Evolutionary conservation across 2,888 invertebrate genomes (phyloP).

Genomic region (Spilarctia lutea): DNA sequence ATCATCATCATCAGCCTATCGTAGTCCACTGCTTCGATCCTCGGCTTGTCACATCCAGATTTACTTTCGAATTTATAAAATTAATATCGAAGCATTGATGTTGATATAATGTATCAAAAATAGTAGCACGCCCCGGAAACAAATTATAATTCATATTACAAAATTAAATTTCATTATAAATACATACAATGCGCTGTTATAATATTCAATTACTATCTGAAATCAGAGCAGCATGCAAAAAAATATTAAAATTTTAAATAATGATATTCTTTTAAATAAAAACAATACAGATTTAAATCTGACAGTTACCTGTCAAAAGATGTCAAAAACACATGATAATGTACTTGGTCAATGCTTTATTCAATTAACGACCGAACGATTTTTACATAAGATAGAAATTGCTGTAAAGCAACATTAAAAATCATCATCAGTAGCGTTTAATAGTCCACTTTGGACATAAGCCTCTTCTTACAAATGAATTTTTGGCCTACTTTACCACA

Average conservation of each 20-base stretch:
- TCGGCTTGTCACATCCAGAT: too few relatives aligned
- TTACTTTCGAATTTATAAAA: too few relatives aligned
- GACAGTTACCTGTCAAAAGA: not conserved
- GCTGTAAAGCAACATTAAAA: too few relatives aligned
- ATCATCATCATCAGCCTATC: too few relatives aligned
- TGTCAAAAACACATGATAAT: not conserved
- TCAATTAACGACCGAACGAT: not conserved
- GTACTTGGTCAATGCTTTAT: not conserved
- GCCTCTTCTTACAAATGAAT: too few relatives aligned
- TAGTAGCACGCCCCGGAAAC: not conserved
- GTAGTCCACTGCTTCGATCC: too few relatives aligned
- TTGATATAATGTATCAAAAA: not conserved
- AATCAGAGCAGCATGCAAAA: not conserved
- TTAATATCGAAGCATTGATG: too few relatives aligned
- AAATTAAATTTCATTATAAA: not conserved
- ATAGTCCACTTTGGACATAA: too few relatives aligned
- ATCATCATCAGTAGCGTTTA: too few relatives aligned
- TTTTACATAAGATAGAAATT: too few relatives aligned
- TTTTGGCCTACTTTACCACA: too few relatives aligned
- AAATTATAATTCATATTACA: slow-evolving; percentile 6
- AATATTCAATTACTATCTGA: not conserved
- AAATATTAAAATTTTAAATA: not conserved
- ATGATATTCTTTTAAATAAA: not conserved
- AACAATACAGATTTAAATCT: slow-evolving; percentile 11
- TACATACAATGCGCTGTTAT: not conserved